phyloP scores from a whole-genome alignment of 2,888 invertebrate species.

The Cheilosia urbana region DNA sequence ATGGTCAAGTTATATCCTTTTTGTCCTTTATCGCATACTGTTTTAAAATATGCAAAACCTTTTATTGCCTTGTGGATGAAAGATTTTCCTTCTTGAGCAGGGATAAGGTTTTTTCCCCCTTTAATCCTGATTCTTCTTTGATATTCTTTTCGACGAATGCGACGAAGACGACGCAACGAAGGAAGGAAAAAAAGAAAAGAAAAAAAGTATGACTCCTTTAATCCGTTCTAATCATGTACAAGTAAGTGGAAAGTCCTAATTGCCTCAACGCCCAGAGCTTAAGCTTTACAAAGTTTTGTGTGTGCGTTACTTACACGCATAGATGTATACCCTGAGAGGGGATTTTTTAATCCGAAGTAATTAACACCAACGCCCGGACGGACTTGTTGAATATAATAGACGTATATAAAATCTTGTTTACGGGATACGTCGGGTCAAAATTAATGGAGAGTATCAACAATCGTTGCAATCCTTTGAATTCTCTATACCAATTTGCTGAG shows the following conservation, averaged over 20 bases:
- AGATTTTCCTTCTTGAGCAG: constrained; percentile 52
- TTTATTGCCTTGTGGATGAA: constrained; percentile 60
- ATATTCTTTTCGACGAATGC: neutral
- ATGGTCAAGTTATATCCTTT: constrained; percentile 61
- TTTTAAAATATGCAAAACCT: constrained; percentile 73
- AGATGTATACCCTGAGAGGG: neutral
- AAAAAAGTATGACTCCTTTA: constrained; percentile 41
- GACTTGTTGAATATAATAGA: constrained; percentile 27
- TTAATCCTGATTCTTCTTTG: neutral
- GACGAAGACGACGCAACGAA: neutral
- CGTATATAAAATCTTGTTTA: too few relatives aligned
- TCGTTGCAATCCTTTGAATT: constrained; percentile 24
- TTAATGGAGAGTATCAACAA: constrained; percentile 40
- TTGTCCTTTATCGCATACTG: constrained; percentile 31
- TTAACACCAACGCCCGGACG: neutral
- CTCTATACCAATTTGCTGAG: constrained; percentile 31
- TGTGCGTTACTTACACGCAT: neutral
- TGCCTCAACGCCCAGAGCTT: constrained; percentile 20
- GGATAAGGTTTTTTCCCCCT: constrained; percentile 21
- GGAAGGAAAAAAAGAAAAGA: neutral
- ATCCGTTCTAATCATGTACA: constrained; percentile 25
- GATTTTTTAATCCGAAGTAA: constrained; percentile 24
- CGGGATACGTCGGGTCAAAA: neutral
- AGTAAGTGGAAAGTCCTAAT: constrained; percentile 41
- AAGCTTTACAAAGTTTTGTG: neutral